These are phyloP conservation scores for Tiaroga cobitis DNA, from an alignment of 2,797 vertebrate genomes.

Conservation along the genomic window DNA sequence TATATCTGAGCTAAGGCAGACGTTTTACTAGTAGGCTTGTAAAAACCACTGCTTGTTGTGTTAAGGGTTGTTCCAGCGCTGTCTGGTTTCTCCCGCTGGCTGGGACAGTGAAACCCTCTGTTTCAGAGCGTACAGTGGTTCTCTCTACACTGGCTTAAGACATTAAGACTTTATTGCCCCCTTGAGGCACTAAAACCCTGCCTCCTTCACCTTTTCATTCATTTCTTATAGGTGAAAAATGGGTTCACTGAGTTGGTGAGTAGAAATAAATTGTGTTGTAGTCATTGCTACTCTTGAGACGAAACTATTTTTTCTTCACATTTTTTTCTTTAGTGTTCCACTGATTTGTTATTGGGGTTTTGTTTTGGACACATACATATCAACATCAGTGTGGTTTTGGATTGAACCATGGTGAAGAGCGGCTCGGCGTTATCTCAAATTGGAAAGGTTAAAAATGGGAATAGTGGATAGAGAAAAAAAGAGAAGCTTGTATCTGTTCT, in stretches of 20 bases:
- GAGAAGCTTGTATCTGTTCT: neutral
- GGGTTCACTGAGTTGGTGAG: slow-evolving; percentile 6
- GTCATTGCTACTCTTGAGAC: neutral
- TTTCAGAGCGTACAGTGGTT: slow-evolving; percentile 33
- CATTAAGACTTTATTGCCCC: slow-evolving; percentile 49
- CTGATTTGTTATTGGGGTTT: neutral
- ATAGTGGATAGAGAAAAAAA: neutral
- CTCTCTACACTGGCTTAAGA: slow-evolving; percentile 35
- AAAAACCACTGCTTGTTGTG: slow-evolving; percentile 52
- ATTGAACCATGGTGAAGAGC: neutral
- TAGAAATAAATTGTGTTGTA: slow-evolving; percentile 4
- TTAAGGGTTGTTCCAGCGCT: slow-evolving; percentile 35
- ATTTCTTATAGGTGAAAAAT: slow-evolving; percentile 35
- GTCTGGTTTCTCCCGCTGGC: slow-evolving; percentile 25
- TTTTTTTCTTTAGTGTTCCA: neutral
- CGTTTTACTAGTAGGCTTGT: slow-evolving; percentile 36
- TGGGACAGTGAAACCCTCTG: slow-evolving; percentile 48
- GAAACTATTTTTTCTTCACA: neutral
- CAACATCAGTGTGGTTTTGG: neutral
- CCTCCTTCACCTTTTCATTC: slow-evolving; percentile 35
- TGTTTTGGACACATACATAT: neutral
- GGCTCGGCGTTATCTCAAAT: neutral
- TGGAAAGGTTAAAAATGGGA: neutral
- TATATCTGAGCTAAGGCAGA: slow-evolving; percentile 29
- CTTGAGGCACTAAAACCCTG: slow-evolving; percentile 32